Evolutionary conservation across 2,113 vertebrate species (phyloP).

Genomic region (Salvelinus namaycush): DNA sequence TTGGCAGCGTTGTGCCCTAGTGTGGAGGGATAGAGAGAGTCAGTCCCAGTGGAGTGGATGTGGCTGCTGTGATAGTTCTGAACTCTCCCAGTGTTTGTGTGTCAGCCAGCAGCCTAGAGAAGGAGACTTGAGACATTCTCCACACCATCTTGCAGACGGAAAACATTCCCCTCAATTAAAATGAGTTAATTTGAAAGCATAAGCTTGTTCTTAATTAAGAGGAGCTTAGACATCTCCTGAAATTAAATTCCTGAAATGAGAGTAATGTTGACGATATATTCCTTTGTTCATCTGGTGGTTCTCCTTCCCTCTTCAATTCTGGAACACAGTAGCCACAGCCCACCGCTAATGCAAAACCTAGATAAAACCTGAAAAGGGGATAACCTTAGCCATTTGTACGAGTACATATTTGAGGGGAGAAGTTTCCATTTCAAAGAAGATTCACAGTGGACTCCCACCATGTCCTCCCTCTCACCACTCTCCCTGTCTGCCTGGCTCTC

Average conservation of each 20-base stretch:
- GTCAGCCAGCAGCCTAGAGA: constrained; percentile 68
- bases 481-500: constrained; percentile 41
- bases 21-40: constrained; percentile 57
- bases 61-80: constrained; percentile 71
- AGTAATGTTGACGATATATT: constrained; percentile 68
- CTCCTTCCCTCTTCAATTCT: constrained; percentile 48
- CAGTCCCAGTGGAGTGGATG: constrained; percentile 67
- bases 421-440: constrained; percentile 68
- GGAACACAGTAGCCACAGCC: constrained; percentile 74
- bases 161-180: constrained; percentile 70
- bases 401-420: constrained; percentile 42
- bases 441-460: constrained; percentile 56
- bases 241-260: constrained; percentile 73
- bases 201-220: constrained; percentile 78
- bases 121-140: constrained; percentile 67
- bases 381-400: constrained; percentile 48
- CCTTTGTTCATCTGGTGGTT: constrained; percentile 54
- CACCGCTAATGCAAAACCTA: constrained; percentile 41
- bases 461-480: constrained; percentile 45
- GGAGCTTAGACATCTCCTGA: constrained; percentile 75
- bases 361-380: constrained; percentile 55
- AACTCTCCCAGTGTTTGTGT: constrained; percentile 71
- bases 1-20: constrained; percentile 52
- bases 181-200: constrained; percentile 77
- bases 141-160: constrained; percentile 60